phyloP scores from a whole-genome alignment of 2,797 vertebrate genomes.

The Pyrocephalus nanus region DNA sequence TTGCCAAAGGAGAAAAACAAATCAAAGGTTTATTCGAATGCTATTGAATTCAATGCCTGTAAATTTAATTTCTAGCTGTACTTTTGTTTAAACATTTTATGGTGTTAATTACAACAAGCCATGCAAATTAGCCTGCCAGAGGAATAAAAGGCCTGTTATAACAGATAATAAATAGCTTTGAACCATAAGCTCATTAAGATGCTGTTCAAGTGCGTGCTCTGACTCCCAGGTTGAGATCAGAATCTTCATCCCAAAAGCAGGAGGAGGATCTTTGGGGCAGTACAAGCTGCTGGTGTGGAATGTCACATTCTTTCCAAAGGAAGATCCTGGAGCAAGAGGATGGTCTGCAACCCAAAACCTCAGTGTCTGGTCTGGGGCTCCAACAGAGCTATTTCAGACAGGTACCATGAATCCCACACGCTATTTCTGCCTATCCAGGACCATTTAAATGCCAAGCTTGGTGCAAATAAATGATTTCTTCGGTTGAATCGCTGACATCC shows the following conservation, averaged over 20 bases:
- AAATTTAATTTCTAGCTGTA: conserved; percentile 59
- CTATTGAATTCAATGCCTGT: conserved; percentile 30
- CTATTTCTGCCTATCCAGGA: rapidly evolving
- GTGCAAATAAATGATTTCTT: background rate
- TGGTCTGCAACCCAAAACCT: background rate
- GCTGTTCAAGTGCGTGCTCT: background rate
- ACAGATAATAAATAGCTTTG: conserved; percentile 40
- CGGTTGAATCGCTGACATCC: rapidly evolving
- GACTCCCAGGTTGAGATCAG: conserved; percentile 46
- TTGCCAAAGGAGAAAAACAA: conserved; percentile 63
- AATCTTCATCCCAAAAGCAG: background rate
- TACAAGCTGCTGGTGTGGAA: background rate
- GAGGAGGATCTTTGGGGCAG: background rate
- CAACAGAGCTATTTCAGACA: background rate
- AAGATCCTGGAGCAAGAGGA: background rate
- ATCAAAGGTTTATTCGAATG: conserved; percentile 50
- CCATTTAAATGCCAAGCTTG: background rate
- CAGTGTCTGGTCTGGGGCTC: background rate
- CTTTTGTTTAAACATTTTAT: conserved; percentile 60
- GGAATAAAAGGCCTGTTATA: conserved; percentile 34
- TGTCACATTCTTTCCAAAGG: conserved; percentile 36
- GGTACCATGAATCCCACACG: rapidly evolving
- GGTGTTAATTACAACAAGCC: conserved; percentile 51
- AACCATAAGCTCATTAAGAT: conserved; percentile 12
- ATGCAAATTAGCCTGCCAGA: conserved; percentile 43